Evolutionary conservation across 2,797 vertebrate genomes (phyloP), one percentile per base, ranked within the genome.

Genomic region (Acrocephalus scirpaceus): DNA sequence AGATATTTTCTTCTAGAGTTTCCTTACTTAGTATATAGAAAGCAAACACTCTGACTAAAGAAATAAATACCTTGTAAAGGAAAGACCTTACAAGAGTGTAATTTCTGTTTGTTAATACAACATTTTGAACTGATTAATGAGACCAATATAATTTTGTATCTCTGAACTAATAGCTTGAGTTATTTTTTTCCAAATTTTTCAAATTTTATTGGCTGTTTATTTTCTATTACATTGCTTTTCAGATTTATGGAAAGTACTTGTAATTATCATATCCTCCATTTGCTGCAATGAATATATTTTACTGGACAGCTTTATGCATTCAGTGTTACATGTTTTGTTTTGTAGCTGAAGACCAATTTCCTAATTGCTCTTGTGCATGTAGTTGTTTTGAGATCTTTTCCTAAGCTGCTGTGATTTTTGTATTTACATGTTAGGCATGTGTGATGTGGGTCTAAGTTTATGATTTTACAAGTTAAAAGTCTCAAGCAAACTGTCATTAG

Each of bases 181-280:
- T 80, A 6, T 77, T 92, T 93, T 93, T 94, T 85, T 61, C 51
- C 22, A 70, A 90, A 84, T 72, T 85, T 27, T 84, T 92, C 42
- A 17, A 76, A 57, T 94, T 94, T 97, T 95, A 95, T 93, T 93
- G 79, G 85, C 51, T 93, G 56, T 88, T 95, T 95, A 53, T 90
- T 95, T 96, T 86, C 66, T 93, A 32, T 93, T 90, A 60, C 54
- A 56, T 78, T 91, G 48, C 85, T 81, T 90, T 86, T 65, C 56
- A 79, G 66, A 90, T 95, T 97, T 91, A 93, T 95, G 64, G 62
- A 64, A 90, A 90, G 58, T 60, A 38, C 84, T 90, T 83, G 62
- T 81, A 92, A 92, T 89, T 86, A 92, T 91, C 42, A 47, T 80
- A 71, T 71, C 70, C 54, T 79, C 92, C 76, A 62, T 72, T 93